Conservation (phyloP, 2,797 vertebrate genomes). For the Anabas testudineus region DNA sequence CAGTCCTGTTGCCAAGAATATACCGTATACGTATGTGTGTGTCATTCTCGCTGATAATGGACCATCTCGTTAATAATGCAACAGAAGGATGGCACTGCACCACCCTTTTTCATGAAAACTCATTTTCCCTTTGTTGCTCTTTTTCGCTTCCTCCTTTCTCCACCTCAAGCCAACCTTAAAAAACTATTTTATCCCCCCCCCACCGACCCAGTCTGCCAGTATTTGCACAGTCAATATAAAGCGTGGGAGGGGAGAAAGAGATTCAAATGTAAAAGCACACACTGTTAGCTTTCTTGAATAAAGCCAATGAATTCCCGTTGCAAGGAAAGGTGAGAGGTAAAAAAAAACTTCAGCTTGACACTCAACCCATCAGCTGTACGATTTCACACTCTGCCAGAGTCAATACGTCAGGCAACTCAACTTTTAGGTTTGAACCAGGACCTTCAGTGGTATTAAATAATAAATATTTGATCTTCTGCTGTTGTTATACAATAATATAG, state of each 20-base stretch:
- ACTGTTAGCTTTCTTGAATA: conserved; percentile 2
- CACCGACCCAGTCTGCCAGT: conserved; percentile 43
- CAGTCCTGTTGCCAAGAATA: conserved; percentile 2
- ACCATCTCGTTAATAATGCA: conserved; percentile 74
- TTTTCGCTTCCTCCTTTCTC: neutral
- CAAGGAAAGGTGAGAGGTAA: too few species aligned
- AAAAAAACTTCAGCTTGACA: too few species aligned
- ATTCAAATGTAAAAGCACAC: conserved; percentile 26
- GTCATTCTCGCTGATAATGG: conserved; percentile 61
- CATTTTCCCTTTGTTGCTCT: conserved; percentile 32
- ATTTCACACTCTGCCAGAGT: too few species aligned
- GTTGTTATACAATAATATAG: too few species aligned
- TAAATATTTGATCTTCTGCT: too few species aligned
- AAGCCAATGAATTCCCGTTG: too few species aligned
- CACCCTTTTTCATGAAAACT: conserved; percentile 60
- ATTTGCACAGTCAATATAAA: conserved; percentile 44
- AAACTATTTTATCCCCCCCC: conserved; percentile 63
- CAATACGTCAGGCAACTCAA: too few species aligned
- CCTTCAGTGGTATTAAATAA: too few species aligned
- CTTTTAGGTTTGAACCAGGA: too few species aligned
- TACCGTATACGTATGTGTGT: neutral
- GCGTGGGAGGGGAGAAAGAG: conserved; percentile 27
- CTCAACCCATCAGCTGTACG: too few species aligned
- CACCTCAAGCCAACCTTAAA: conserved; percentile 38
- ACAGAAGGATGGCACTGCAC: conserved; percentile 51